A percentile compares a stretch with the other conserved stretches of the same genome.
Conservation (phyloP, 2,888 invertebrate genomes). For the Candidula unifasciata region DNA sequence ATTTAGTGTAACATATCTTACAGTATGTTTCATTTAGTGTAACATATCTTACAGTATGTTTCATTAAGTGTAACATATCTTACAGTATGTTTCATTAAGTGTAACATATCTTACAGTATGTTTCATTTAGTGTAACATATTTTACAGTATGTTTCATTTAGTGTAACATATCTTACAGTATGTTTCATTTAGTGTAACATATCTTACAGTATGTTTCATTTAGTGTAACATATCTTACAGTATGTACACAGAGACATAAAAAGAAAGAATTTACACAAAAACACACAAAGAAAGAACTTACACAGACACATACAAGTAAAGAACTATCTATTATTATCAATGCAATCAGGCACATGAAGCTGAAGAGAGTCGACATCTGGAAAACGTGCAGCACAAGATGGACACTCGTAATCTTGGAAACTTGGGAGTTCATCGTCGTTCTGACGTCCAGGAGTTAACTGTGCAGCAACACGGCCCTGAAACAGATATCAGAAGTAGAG, state of each 20-base stretch:
- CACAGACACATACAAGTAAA: background rate
- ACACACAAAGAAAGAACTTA: background rate
- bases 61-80: too few relatives aligned
- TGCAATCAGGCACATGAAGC: constrained; percentile 70
- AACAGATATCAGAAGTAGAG: background rate
- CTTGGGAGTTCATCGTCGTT: constrained; percentile 60
- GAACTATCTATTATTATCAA: constrained; percentile 56
- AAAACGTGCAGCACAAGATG: constrained; percentile 64
- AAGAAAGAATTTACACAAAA: background rate
- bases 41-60: too few relatives aligned
- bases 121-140: too few relatives aligned
- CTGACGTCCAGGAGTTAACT: constrained; percentile 16
- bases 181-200: too few relatives aligned
- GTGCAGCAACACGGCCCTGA: background rate
- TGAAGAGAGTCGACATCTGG: constrained; percentile 70
- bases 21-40: too few relatives aligned
- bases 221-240: background rate
- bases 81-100: too few relatives aligned
- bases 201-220: too few relatives aligned
- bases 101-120: too few relatives aligned
- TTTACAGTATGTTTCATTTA: too few relatives aligned
- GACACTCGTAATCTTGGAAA: constrained; percentile 60
- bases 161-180: too few relatives aligned
- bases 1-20: too few relatives aligned
- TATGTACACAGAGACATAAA: background rate